A percentile compares a stretch with the other conserved stretches of the same genome.
phyloP scores from a whole-genome alignment of 2,888 invertebrate species.

The Schizotus pectinicornis region DNA sequence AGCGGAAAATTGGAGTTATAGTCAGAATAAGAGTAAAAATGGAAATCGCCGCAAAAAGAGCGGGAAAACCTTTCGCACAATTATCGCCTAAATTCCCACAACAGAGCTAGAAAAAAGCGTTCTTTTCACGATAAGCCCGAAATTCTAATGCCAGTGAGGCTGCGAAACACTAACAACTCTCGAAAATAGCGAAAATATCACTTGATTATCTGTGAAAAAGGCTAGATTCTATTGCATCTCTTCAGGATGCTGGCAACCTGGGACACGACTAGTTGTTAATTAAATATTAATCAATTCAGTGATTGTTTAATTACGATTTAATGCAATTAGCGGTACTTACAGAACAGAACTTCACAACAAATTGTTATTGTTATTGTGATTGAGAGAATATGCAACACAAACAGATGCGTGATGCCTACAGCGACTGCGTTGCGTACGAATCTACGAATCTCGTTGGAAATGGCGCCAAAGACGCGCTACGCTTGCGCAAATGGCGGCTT shows the following conservation, averaged over 20 bases:
- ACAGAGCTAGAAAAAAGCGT: not conserved
- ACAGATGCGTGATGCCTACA: not conserved
- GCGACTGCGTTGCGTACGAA: not conserved
- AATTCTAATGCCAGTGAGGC: not conserved
- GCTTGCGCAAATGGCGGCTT: constrained; percentile 8
- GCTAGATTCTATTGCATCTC: too few relatives aligned
- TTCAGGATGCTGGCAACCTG: too few relatives aligned
- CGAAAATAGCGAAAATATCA: not conserved
- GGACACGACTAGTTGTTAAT: too few relatives aligned
- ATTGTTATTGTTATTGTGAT: too few relatives aligned
- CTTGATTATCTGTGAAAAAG: too few relatives aligned
- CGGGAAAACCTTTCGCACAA: constrained; percentile 18
- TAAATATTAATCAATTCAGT: not conserved
- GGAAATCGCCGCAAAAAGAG: not conserved
- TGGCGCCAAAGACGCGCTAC: constrained; percentile 10
- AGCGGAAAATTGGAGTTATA: not conserved
- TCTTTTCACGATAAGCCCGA: too few relatives aligned
- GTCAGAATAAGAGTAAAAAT: constrained; percentile 7
- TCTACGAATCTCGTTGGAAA: too few relatives aligned
- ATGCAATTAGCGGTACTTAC: not conserved
- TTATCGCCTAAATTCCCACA: not conserved
- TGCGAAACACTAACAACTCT: not conserved
- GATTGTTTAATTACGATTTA: not conserved
- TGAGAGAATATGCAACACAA: not conserved
- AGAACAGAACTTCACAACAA: not conserved